These are phyloP conservation scores for Nymphalis io DNA, from an alignment of 1,140 invertebrate genomes.

Conservation along the genomic window DNA sequence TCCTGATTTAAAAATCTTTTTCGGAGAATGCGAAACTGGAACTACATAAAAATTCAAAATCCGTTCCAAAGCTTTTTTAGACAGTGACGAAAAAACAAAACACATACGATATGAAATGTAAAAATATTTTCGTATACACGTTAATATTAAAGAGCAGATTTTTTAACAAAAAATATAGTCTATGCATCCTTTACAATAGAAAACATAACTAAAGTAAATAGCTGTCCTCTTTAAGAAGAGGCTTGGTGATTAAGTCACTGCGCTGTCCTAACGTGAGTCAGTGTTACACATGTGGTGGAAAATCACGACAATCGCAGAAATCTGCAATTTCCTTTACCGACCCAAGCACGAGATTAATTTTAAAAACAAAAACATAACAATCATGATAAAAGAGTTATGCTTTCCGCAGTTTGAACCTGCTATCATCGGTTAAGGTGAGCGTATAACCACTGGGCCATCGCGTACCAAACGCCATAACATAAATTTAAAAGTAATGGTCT, in stretches of 20 bases:
- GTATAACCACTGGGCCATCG: too few species aligned
- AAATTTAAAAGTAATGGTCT: conserved; percentile 18
- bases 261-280: too few species aligned
- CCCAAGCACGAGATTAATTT: too few species aligned
- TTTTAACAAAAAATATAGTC: background rate
- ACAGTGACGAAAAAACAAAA: conserved; percentile 1
- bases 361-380: too few species aligned
- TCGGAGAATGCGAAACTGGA: background rate
- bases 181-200: background rate
- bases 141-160: background rate
- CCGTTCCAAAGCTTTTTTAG: background rate
- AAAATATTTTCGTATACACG: background rate
- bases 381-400: too few species aligned
- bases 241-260: too few species aligned
- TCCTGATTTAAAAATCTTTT: conserved; percentile 1
- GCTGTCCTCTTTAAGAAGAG: too few species aligned
- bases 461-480: background rate
- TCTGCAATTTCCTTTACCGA: too few species aligned
- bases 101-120: background rate
- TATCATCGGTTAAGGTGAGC: too few species aligned
- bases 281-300: too few species aligned
- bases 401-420: too few species aligned
- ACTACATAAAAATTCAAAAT: conserved; percentile 3
- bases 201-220: background rate
- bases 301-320: too few species aligned